These are phyloP conservation scores for Protobothrops flavoviridis DNA, from an alignment of 2,113 vertebrate species.

Conservation along the genomic window DNA sequence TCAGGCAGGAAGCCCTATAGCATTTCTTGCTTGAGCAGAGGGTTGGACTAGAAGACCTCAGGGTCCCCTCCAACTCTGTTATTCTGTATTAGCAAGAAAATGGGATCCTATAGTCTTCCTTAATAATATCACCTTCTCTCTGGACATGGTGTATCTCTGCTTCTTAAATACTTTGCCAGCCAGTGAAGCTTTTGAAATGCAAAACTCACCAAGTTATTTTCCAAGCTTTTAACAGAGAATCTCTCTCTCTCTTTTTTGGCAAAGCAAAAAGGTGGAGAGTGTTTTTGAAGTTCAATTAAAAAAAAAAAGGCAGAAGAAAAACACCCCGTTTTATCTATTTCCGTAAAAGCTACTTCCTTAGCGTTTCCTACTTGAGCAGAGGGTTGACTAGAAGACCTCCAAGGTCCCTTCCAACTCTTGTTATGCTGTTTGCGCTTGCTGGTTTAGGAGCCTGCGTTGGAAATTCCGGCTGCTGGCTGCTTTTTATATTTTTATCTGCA, in stretches of 20 bases:
- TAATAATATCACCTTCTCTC: neutral
- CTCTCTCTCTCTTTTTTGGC: neutral
- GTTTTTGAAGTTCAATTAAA: constrained; percentile 56
- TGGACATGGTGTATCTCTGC: neutral
- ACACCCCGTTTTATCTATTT: constrained; percentile 63
- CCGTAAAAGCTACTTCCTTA: constrained; percentile 49
- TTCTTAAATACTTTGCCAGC: constrained; percentile 13
- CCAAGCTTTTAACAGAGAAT: constrained; percentile 39
- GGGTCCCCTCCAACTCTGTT: too few species aligned
- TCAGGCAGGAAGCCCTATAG: too few species aligned
- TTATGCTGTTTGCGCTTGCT: neutral
- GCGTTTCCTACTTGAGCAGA: too few species aligned
- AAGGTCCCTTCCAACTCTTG: neutral
- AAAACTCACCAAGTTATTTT: constrained; percentile 9
- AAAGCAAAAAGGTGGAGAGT: constrained; percentile 45
- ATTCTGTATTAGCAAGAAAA: too few species aligned
- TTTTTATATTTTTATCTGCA: constrained; percentile 5
- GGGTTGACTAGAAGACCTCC: too few species aligned
- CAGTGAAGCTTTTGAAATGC: constrained; percentile 41
- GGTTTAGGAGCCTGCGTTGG: neutral
- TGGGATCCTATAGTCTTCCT: neutral
- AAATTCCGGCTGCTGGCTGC: neutral
- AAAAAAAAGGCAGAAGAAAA: constrained; percentile 52
- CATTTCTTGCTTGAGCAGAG: too few species aligned
- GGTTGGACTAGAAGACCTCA: too few species aligned